phyloP scores from a whole-genome alignment of 2,113 vertebrate species.

The Sinosuthora webbiana region DNA sequence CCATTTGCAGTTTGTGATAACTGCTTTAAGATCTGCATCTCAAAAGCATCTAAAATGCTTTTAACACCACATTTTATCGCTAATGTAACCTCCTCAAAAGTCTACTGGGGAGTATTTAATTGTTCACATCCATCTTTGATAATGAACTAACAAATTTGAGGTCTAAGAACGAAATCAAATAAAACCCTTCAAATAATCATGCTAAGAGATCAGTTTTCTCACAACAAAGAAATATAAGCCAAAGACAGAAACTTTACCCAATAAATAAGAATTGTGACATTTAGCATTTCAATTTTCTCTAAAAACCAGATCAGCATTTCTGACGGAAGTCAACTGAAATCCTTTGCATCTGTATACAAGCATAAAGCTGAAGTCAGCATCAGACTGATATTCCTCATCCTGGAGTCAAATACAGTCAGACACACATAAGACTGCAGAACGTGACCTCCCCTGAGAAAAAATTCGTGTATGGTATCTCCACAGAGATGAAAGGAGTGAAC shows the following conservation, averaged over 20 bases:
- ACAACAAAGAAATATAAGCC: neutral
- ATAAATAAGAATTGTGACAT: neutral
- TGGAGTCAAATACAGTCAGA: neutral
- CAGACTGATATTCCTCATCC: neutral
- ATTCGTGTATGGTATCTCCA: accelerated
- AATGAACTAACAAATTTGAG: neutral
- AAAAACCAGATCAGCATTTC: neutral
- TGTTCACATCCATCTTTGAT: neutral
- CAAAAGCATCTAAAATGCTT: neutral
- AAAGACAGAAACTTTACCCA: neutral
- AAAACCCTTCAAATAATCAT: neutral
- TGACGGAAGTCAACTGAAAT: neutral
- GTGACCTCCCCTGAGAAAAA: neutral
- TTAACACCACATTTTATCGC: neutral
- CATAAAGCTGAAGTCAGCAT: neutral
- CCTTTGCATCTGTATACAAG: neutral
- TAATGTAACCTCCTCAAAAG: neutral
- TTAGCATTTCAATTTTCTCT: neutral
- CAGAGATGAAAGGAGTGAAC: neutral
- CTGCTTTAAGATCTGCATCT: neutral
- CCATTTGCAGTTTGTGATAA: neutral
- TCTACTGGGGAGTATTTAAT: neutral
- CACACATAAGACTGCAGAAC: accelerated
- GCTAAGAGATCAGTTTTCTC: neutral
- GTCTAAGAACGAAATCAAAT: neutral